Conservation (phyloP, 2,888 invertebrate genomes). For the Stenodema calcarata region DNA sequence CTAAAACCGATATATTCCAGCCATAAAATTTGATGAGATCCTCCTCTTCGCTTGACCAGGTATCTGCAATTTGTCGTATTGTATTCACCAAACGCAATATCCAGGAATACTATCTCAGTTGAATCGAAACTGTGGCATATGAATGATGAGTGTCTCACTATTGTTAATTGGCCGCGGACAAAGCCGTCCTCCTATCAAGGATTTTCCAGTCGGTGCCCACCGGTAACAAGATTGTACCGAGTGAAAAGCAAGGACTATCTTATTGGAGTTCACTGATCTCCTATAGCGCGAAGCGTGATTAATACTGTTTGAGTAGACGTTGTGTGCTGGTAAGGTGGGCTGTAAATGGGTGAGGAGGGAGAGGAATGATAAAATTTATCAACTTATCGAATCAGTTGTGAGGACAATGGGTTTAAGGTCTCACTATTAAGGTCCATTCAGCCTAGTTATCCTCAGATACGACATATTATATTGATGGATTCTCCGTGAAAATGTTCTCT, state of each 20-base stretch:
- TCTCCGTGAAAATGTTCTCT: not conserved
- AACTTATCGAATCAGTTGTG: not conserved
- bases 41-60: no score
- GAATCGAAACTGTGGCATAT: no score
- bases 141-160: no score
- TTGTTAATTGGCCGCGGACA: not conserved
- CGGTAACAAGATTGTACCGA: not conserved
- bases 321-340: not conserved
- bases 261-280: not conserved
- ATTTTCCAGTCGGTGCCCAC: not conserved
- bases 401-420: not conserved
- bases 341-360: not conserved
- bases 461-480: not conserved
- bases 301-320: not conserved
- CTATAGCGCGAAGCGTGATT: not conserved
- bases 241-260: not conserved
- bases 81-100: no score
- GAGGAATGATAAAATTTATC: constrained; percentile 12
- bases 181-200: not conserved
- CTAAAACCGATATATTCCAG: no score
- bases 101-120: no score
- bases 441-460: not conserved
- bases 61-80: no score
- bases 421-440: not conserved
- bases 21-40: no score